A percentile compares a stretch with the other conserved stretches of the same genome.
Evolutionary conservation across 2,113 vertebrate species (phyloP).

Genomic region (Microcebus griseorufus): DNA sequence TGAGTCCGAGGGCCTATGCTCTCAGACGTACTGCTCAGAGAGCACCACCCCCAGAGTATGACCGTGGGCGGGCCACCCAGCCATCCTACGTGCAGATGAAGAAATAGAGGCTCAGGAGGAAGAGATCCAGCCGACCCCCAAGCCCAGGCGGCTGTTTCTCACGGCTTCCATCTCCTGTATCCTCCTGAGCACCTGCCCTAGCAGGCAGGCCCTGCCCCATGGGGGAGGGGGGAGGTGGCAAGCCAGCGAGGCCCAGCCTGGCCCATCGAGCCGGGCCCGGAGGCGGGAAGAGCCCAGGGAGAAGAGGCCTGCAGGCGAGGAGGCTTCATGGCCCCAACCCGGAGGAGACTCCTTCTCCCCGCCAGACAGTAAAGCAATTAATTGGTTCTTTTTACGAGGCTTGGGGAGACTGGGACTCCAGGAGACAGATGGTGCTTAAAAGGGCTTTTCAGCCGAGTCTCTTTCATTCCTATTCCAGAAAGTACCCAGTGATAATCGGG

Average conservation of each 20-base stretch:
- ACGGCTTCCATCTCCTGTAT: rapidly evolving
- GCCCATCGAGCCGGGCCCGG: neutral
- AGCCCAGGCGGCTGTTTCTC: neutral
- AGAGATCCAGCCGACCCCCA: neutral
- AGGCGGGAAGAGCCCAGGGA: neutral
- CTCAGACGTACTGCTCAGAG: neutral
- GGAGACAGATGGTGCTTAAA: neutral
- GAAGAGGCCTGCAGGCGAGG: neutral
- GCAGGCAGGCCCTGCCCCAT: neutral
- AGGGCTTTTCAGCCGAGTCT: neutral
- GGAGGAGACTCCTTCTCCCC: neutral
- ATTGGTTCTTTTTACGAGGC: neutral
- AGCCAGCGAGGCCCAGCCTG: neutral
- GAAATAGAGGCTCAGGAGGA: neutral
- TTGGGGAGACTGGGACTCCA: neutral
- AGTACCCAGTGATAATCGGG: neutral
- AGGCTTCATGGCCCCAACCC: neutral
- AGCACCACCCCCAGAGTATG: neutral
- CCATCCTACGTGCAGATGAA: neutral
- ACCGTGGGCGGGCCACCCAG: neutral
- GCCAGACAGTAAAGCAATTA: neutral
- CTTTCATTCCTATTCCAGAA: neutral
- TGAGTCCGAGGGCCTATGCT: neutral
- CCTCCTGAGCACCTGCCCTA: neutral
- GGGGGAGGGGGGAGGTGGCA: rapidly evolving